Base-by-base conservation (phyloP, 2,113 vertebrate genomes). In the Podarcis cretensis region DNA sequence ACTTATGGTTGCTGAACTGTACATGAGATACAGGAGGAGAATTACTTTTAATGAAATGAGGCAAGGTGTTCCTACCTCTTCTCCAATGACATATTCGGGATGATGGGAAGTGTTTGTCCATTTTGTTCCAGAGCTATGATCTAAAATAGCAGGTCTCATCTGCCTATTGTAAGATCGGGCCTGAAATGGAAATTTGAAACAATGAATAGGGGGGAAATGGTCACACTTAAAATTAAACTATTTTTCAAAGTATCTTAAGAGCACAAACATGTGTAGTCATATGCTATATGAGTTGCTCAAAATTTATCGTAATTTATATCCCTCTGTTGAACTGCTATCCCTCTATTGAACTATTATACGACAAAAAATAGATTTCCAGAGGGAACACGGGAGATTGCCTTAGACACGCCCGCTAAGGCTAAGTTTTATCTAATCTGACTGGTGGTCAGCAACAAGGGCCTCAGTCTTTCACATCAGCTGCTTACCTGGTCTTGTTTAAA, bases 151-250 rank as follows among this genome's bases (percentile, higher is more conserved):
- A 2, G 98, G 98, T 81, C 98, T 96, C 95, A 99, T 98, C 96
- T 99, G 98, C 90, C 98, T 98, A 95, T 99, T 99, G 95, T 99
- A 99, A 1, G 98, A 96, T 73, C 98, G 97, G 87, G 98, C 98
- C 99, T 99, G 90, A 84, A 93, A 94, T 3, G 43, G 10, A 63
- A 81, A 90, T 57, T 66, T 78, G 83, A 89, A 89, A 25, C 73
- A 89, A 88, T 21, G 3, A 80, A 84, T 77, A 69, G 18, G 83
- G 18, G 4, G 4, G 1, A 12, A 3, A 86, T 43, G 40, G 6
- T 2, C 12, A 57, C 27, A 3, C 9, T 25, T 66, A 30, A 71
- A 71, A 71, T 1, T 43, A 54, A 43, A 30, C 23, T 3, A 9
- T 77, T 21, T 16, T 20, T 35, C 5, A 73, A 81, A 32, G 79